Base-by-base conservation (phyloP, 2,113 vertebrate species). In the Rutilus rutilus region DNA sequence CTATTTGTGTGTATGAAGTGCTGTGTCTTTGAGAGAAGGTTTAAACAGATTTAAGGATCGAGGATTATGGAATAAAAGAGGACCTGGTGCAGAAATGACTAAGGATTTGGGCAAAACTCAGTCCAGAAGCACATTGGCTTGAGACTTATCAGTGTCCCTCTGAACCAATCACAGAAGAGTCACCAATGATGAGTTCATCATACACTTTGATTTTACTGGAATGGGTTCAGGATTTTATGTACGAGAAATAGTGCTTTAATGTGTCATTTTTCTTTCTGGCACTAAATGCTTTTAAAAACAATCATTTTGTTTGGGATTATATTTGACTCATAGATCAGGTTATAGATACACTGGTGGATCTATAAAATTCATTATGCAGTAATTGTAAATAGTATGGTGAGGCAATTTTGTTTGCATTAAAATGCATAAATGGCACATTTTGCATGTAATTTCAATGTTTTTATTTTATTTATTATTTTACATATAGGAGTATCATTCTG, bases 51-150 rank as follows among this genome's bases (percentile, higher is more conserved):
- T 76, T 50, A 79, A 65, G 33, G 83, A 75, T 83, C 64, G 47
- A 90, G 65, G 76, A 87, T 87, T 88, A 57, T 25, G 25, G 83
- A 84, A 82, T 84, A 73, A 85, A 83, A 80, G 33, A 85, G 50
- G 79, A 52, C 54, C 54, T 27, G 42, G 45, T 25, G 59, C 65
- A 82, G 80, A 81, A 88, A 82, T 84, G 47, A 59, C 71, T 78
- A 62, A 5, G 77, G 86, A 86, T 88, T 88, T 64, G 8, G 39
- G 27, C 23, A 69, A 67, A 89, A 85, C 80, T 67, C 59, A 60
- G 67, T 82, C 64, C 83, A 86, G 47, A 86, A 71, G n/a, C 57
- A 36, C 54, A 88, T 86, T 67, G 84, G 87, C 69, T 74, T 54
- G 30, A 84, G 67, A 81, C 64, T 84, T 84, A 82, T 78, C 64